Base-by-base conservation (phyloP, 2,113 vertebrate species). In the Todiramphus chloris region DNA sequence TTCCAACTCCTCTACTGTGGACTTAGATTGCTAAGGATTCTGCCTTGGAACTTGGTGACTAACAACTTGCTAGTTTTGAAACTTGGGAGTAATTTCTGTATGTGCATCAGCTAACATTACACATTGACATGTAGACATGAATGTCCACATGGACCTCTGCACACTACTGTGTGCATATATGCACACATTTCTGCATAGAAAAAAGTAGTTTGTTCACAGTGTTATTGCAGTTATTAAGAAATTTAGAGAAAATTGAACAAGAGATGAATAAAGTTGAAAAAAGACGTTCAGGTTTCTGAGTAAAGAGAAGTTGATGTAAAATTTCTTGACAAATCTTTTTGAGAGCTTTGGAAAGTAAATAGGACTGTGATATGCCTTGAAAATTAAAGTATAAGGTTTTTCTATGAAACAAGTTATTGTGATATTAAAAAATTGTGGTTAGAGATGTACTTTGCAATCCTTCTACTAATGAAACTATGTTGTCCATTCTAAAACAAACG, bases 91-190 rank as follows among this genome's bases (percentile, higher is more conserved):
- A 4, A 35, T 31, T 64, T 87, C 43, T 69, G 3, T 33, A 23
- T 17, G n/a, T 51, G 30, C 16, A 78, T 58, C 28, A 59, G 11
- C 6, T 72, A 68, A 46, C 14, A 28, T 58, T 60, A 41, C 33
- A 53, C 8, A n/a, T 0, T 51, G n/a, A 37, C 18, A 53, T 0
- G 0, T 3, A 53, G 23, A n/a, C 6, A 9, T 18, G 6, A 18
- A 21, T 28, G 35, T 70, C 48, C 39, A 43, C 1, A 0, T 19
- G 63, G 13, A 41, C 21, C 8, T 81, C 24, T 67, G 19, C 67
- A 37, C 44, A 41, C 7, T 33, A 10, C 19, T 67, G 9, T 39
- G 33, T 23, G 11, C 55, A 12, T 10, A 35, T 5, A 18, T 43
- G 14, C 17, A 60, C 44, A 46, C 13, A 30, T 7, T 83, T 41